Base-by-base conservation (phyloP, 2,113 vertebrate species). In the Ibidorhyncha struthersii region DNA sequence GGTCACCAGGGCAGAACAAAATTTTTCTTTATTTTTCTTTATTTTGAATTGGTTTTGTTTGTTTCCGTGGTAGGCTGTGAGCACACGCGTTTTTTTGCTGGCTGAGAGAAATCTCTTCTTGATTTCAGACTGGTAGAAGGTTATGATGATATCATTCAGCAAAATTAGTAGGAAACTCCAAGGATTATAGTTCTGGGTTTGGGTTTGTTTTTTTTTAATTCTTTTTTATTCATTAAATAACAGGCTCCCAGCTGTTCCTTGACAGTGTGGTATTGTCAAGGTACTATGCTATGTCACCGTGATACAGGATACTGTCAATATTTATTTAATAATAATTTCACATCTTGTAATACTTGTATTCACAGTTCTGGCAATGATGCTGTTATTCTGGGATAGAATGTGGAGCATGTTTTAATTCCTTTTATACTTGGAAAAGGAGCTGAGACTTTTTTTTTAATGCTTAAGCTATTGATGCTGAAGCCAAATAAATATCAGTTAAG, bases 51-150 rank as follows among this genome's bases (percentile, higher is more conserved):
- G 40, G 40, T 40, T 43, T 3, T 45, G 6, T 23, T 43, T 10
- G 32, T 67, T 36, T 18, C 80, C 6, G 0, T 8, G 62, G 40
- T 29, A 9, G 45, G 50, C 72, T 19, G 59, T 2, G 9, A 23
- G n/a, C 16, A 9, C 5, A 0, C 7, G 25, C 10, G 0, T 1
- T 5, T 38, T 38, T 32, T 22, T 32, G n/a, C 56, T 22, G 45
- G 22, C 40, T 43, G 50, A 38, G 47, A 50, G 41, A 19, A 38
- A 36, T 6, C 49, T 30, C 7, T 14, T 25, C 61, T 38, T 12
- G 36, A 12, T 43, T 55, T 25, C 32, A 62, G 82, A 45, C 58
- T 49, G 47, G 12, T 14, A 6, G 61, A 17, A 36, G 56, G 30
- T 19, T 47, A 1, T 6, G 6, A 8, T 12, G 53, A 3, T 18